Evolutionary conservation across 2,797 vertebrate species (phyloP), one percentile per base, ranked within the genome.

Genomic region (Dipus sagitta): DNA sequence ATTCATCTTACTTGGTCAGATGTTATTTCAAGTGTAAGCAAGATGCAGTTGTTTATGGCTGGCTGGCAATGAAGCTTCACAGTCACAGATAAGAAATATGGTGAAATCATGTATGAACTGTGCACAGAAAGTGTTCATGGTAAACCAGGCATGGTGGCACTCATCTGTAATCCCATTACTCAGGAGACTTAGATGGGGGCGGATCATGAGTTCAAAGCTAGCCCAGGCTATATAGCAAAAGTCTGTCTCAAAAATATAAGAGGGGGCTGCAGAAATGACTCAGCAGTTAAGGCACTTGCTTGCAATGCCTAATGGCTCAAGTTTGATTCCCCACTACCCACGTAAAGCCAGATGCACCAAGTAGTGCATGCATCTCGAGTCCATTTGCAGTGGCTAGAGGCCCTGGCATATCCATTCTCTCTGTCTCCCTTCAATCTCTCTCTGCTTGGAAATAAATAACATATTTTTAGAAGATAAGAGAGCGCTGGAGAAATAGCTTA

Each of bases 11-110:
- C 17, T n/a, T 42, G 28, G 47, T 81, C 81, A 75, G 79, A n/a
- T 87, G 11, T 65, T 78, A 78, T 94, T 92, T 90, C 75, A 79
- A 62, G 80, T 42, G 6, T 92, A 72, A 92, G 58, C 26, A 71
- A n/a, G 21, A 82, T 5, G 9, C 52, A 64, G 26, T 70, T 86
- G 28, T 88, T 72, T 32, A 74, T 54, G 67, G 34, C 1, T 15
- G 90, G 60, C 79, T 30, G 47, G 62, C 3, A 26, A 38, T 74
- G 52, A 74, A 71, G 18, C 62, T 87, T 94, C 54, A 42, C 14
- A 47, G 20, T 60, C 81, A 30, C 30, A 62, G 10, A 38, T n/a
- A 79, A 72, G 18, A 76, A 65, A 38, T n/a, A 71, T 34, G 20
- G 79, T 54, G n/a, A 9, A 26, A 65, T 72, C 28, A 30, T 32